A percentile compares a stretch with the other conserved stretches of the same genome.
Conservation (phyloP, 1,140 invertebrate species). For the Drosophila nigromelanica region DNA sequence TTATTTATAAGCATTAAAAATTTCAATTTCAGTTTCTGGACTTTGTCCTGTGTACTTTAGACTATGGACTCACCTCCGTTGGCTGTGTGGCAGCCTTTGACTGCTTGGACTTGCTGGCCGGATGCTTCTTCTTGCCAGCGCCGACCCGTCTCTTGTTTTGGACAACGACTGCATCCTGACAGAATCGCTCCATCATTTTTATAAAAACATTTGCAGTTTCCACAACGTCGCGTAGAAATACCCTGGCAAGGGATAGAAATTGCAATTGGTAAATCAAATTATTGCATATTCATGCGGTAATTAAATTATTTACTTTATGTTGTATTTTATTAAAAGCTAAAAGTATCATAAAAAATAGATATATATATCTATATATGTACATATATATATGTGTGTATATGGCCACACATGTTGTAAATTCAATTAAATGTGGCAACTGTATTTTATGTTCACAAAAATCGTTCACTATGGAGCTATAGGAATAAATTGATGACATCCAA, state of each 20-base stretch:
- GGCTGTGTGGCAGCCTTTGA: conserved; percentile 47
- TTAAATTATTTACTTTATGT: conserved; percentile 61
- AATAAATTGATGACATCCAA: conserved; percentile 9
- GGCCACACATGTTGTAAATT: conserved; percentile 58
- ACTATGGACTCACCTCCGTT: conserved; percentile 60
- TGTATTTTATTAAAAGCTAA: conserved; percentile 52
- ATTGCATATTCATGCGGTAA: conserved; percentile 54
- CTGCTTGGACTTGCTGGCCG: conserved; percentile 51
- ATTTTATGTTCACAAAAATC: conserved; percentile 46
- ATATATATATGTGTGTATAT: conserved; percentile 4
- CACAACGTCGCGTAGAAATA: conserved; percentile 93
- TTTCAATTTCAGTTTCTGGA: conserved; percentile 40
- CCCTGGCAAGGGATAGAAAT: conserved; percentile 84
- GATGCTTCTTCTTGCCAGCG: conserved; percentile 53
- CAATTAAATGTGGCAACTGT: conserved; percentile 64
- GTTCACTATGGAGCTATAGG: not conserved
- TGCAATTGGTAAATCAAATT: conserved; percentile 54
- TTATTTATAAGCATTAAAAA: conserved; percentile 73
- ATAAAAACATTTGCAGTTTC: conserved; percentile 96
- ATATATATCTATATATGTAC: no score
- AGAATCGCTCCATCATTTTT: conserved; percentile 94
- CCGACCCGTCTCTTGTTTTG: conserved; percentile 86
- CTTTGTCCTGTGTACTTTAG: not conserved
- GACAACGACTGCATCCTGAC: conserved; percentile 89
- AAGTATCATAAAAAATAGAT: not conserved